These are phyloP conservation scores for Palaemon carinicauda DNA, from an alignment of 1,140 invertebrate genomes.

Conservation along the genomic window DNA sequence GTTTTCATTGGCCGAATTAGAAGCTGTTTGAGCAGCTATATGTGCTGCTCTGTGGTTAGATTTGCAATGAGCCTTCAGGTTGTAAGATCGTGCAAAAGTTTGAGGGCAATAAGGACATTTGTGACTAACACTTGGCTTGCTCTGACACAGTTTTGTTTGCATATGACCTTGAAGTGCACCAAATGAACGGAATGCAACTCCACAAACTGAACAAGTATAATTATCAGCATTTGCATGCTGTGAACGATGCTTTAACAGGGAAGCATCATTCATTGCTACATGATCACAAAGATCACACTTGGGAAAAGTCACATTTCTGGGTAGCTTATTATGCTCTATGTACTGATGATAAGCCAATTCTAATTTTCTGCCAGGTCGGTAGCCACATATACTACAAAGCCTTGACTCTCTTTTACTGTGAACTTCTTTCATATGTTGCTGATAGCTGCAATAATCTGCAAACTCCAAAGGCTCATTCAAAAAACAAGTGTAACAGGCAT, in stretches of 20 bases:
- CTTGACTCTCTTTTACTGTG: constrained; percentile 29
- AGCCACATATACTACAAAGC: constrained; percentile 39
- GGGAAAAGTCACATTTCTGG: constrained; percentile 43
- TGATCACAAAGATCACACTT: constrained; percentile 54
- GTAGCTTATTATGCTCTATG: constrained; percentile 37
- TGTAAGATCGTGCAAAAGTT: constrained; percentile 47
- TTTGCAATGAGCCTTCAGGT: constrained; percentile 43
- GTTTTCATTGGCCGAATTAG: neutral
- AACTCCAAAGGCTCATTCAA: constrained; percentile 44
- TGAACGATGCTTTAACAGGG: constrained; percentile 45
- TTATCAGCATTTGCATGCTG: constrained; percentile 45
- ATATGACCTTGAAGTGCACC: constrained; percentile 45
- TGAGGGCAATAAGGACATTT: constrained; percentile 44
- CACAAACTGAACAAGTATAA: constrained; percentile 50
- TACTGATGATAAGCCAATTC: constrained; percentile 48
- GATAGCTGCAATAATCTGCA: constrained; percentile 39
- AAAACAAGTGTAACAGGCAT: constrained; percentile 49
- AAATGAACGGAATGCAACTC: constrained; percentile 45
- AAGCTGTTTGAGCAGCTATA: neutral
- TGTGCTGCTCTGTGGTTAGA: constrained; percentile 30
- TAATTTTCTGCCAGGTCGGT: constrained; percentile 18
- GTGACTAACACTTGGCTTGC: constrained; percentile 34
- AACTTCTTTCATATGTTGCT: constrained; percentile 47
- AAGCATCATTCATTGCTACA: constrained; percentile 40
- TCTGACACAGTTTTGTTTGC: constrained; percentile 50